Evolutionary conservation across 2,888 invertebrate genomes (phyloP), one percentile per base, ranked within the genome.

Genomic region (Coenonympha arcania): DNA sequence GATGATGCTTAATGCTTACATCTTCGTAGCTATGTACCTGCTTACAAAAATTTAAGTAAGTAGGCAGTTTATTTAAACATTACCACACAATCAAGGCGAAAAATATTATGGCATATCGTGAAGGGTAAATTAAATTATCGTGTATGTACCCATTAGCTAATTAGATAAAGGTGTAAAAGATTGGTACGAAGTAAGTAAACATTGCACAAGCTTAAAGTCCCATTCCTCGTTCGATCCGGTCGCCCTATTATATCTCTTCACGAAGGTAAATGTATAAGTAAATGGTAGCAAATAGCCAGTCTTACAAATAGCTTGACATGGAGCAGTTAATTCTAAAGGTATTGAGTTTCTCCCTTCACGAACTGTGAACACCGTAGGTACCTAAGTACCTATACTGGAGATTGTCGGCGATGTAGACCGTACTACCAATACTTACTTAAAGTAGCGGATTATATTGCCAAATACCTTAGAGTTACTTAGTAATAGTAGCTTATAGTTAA

Each of bases 311-410:
- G 37, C 37, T 39, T 15, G 37, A 39, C 37, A 39, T 39, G 15
- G 37, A 20, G 11, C 36, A 20, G 8, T 24, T 43, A 42, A 28
- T 15, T 43, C 9, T 42, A 11, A 30, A 43, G 20, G 30, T 43
- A 43, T 43, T 43, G 15, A 31, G 31, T 43, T 43, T n/a, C 42
- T 43, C 42, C 42, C 42, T 43, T 43, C 42, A 43, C 42, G 20
- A 22, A 20, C 20, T 15, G 15, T 31, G 19, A n/a, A n/a, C n/a
- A n/a, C n/a, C n/a, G n/a, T n/a, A n/a, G n/a, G n/a, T n/a, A n/a
- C n/a, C n/a, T n/a, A n/a, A n/a, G n/a, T n/a, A n/a, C n/a, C n/a
- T 42, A 20, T 43, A 43, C 2, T 20, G 42, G 22, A 11, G 28
- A 28, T 41, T 41, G 9, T 11, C 18, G 5, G n/a, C 28, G 18